These are phyloP conservation scores for Rotaria macrura DNA, from an alignment of 2,888 invertebrate genomes.

Conservation along the genomic window DNA sequence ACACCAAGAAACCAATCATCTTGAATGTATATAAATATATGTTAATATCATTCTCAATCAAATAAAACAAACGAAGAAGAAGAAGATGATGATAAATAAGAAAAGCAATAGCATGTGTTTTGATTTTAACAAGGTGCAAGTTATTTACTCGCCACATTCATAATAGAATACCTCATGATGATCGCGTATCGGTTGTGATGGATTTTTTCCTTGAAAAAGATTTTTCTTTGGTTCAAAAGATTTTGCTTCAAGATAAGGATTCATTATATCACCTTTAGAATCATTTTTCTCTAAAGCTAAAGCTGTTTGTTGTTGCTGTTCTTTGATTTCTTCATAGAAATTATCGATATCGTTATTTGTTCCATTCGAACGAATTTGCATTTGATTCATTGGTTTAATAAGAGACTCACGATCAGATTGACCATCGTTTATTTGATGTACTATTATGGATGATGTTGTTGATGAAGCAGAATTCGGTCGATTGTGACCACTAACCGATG, in stretches of 20 bases:
- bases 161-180: conserved; percentile 14
- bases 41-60: neutral
- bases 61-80: neutral
- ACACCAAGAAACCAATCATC: neutral
- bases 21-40: neutral
- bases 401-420: neutral
- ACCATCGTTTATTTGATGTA: neutral
- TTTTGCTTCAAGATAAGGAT: conserved; percentile 16
- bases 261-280: neutral
- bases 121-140: neutral
- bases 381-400: neutral
- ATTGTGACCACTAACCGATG: neutral
- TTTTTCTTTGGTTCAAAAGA: neutral
- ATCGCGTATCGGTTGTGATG: neutral
- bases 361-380: neutral
- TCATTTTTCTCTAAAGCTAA: neutral
- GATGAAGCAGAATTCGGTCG: conserved; percentile 14
- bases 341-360: neutral
- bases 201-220: neutral
- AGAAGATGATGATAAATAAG: too few species aligned
- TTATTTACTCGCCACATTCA: neutral
- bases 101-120: too few species aligned
- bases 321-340: conserved; percentile 13
- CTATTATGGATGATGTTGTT: neutral
- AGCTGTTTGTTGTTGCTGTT: conserved; percentile 14